phyloP scores from a whole-genome alignment of 2,888 invertebrate genomes.

The Clivina fossor region DNA sequence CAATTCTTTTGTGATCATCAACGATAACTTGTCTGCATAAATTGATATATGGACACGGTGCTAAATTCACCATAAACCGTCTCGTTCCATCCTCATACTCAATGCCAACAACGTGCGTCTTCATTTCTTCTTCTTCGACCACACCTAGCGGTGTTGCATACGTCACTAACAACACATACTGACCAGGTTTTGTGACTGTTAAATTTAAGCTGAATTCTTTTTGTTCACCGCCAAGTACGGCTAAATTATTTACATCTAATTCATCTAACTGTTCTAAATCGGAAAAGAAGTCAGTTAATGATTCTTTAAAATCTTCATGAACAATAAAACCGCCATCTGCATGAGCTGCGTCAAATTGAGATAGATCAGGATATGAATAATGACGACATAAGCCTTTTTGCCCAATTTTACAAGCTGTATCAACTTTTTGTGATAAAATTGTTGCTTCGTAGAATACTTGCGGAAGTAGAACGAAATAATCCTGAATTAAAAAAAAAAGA shows the following conservation, averaged over 20 bases:
- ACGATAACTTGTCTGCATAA: slow-evolving; percentile 82
- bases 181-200: slow-evolving; percentile 73
- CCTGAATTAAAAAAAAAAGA: slow-evolving; percentile 58
- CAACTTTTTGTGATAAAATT: slow-evolving; percentile 80
- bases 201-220: slow-evolving; percentile 60
- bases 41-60: slow-evolving; percentile 81
- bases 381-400: slow-evolving; percentile 75
- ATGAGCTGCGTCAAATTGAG: slow-evolving; percentile 60
- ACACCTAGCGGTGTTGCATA: slow-evolving; percentile 73
- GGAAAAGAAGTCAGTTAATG: slow-evolving; percentile 41
- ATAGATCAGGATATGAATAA: slow-evolving; percentile 80
- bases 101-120: not conserved
- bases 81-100: slow-evolving; percentile 8
- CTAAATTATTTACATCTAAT: slow-evolving; percentile 53
- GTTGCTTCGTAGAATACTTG: slow-evolving; percentile 96
- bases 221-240: slow-evolving; percentile 70
- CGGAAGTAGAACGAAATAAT: slow-evolving; percentile 95
- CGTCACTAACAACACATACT: slow-evolving; percentile 79
- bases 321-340: slow-evolving; percentile 63
- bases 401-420: slow-evolving; percentile 74
- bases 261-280: slow-evolving; percentile 20
- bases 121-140: slow-evolving; percentile 18
- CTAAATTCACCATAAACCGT: slow-evolving; percentile 52
- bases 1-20: slow-evolving; percentile 72
- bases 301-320: slow-evolving; percentile 52